Conservation (phyloP, 2,888 invertebrate species). For the Nysson spinosus region DNA sequence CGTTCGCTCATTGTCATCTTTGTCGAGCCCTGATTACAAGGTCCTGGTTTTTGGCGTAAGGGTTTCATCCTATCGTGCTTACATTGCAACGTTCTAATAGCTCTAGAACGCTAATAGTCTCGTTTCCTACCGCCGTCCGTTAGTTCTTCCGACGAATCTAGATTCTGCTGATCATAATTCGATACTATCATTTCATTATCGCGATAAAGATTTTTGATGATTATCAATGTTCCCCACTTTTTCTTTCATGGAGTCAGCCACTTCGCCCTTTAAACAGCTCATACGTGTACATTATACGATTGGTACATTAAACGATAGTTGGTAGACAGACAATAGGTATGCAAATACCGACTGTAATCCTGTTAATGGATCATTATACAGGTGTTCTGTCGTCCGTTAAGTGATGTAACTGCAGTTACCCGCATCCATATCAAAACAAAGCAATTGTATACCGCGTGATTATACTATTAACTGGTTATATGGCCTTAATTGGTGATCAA, state of each 20-base stretch:
- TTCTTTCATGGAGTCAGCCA: too few species aligned
- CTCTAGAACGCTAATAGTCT: too few species aligned
- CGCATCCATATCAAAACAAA: conserved; percentile 41
- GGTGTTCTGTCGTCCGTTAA: conserved; percentile 48
- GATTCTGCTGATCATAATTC: too few species aligned
- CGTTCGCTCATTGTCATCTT: conserved; percentile 62
- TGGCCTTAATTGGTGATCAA: conserved; percentile 13
- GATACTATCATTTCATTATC: too few species aligned
- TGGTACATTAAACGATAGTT: conserved; percentile 25
- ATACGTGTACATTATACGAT: too few species aligned
- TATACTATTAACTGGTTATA: conserved; percentile 19
- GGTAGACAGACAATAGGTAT: conserved; percentile 43
- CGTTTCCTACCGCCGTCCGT: too few species aligned
- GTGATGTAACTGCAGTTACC: conserved; percentile 43
- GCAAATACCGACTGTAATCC: conserved; percentile 55
- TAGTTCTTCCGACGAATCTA: too few species aligned
- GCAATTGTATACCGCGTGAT: conserved; percentile 19
- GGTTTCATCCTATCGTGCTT: conserved; percentile 14
- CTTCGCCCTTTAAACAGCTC: too few species aligned
- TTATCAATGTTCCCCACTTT: too few species aligned
- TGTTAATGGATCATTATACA: conserved; percentile 55
- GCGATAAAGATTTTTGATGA: too few species aligned
- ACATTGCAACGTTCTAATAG: conserved; percentile 4
- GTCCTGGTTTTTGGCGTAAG: conserved; percentile 55
- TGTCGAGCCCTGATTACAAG: conserved; percentile 62